Evolutionary conservation across 1,140 invertebrate genomes (phyloP), one percentile per base, ranked within the genome.

Genomic region (Octopus bimaculoides): DNA sequence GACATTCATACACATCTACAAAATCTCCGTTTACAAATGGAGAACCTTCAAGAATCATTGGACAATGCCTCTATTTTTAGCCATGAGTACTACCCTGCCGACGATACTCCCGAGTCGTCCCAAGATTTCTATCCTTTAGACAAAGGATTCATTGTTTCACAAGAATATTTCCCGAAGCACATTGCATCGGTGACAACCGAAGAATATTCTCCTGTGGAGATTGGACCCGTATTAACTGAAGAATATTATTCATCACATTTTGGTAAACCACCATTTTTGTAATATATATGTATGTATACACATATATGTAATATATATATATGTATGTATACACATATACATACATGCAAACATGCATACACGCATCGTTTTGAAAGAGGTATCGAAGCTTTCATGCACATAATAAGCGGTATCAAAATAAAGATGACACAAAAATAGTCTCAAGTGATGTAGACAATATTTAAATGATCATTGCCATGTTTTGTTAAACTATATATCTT

Each of bases 1-100:
- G 86, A 87, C 69, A 87, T 87, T 61, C 86, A 87, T 54, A 78
- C 83, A 20, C 85, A 86, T 76, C 79, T 87, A 17, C 85, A 86
- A 75, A 83, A 82, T 55, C 82, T 87, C 4, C 80, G 84, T 8
- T 76, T 83, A 66, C 86, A 87, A 79, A 87, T 87, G 86, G 86
- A 85, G 76, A 76, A 82, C 66, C 81, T 87, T 77, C 85, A 86
- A 76, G 83, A 85, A 55, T 85, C 86, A 26, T 56, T 55, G 52
- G 79, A 81, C n/a, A 79, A 81, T 41, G 54, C 77, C 14, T 71
- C 9, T 20, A 71, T 71, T 71, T 20, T 71, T 20, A 71, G 66
- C 14, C 66, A 71, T 14, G 66, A 71, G 14, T 71, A 71, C 66
- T 71, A 71, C 66, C 7, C 17, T 71, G 14, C 7, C 17, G 66